A percentile compares a stretch with the other conserved stretches of the same genome.
Conservation (phyloP, 2,113 vertebrate genomes). For the Misgurnus anguillicaudatus region DNA sequence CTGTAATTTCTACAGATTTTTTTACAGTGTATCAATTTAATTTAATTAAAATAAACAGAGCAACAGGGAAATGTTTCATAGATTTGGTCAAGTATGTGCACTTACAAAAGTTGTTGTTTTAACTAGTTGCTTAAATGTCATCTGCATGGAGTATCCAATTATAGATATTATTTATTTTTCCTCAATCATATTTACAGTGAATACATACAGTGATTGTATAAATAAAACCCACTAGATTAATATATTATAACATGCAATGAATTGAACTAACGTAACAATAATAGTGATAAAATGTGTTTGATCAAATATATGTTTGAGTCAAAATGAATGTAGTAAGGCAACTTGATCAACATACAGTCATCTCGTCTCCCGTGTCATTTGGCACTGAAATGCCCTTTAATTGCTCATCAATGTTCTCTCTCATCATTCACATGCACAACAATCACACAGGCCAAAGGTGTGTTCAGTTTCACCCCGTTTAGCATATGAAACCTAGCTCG, state of each 20-base stretch:
- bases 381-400: constrained; percentile 43
- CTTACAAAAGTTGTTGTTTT: background rate
- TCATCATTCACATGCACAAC: constrained; percentile 43
- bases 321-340: background rate
- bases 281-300: background rate
- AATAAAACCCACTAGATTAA: too few species aligned
- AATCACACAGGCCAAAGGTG: constrained; percentile 34
- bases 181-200: background rate
- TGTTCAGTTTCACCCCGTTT: constrained; percentile 52
- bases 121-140: background rate
- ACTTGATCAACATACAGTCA: constrained; percentile 31
- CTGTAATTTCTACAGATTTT: too few species aligned
- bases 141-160: background rate
- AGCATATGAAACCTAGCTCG: constrained; percentile 48
- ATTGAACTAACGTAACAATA: background rate
- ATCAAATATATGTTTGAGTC: too few species aligned
- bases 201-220: too few species aligned
- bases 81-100: background rate
- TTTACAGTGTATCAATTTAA: too few species aligned
- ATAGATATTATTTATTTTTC: background rate
- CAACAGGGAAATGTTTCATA: background rate
- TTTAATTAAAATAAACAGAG: too few species aligned
- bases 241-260: background rate
- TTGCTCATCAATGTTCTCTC: constrained; percentile 27
- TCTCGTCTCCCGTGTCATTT: constrained; percentile 35